phyloP scores from a whole-genome alignment of 1,140 invertebrate genomes.

The Agrilus planipennis region DNA sequence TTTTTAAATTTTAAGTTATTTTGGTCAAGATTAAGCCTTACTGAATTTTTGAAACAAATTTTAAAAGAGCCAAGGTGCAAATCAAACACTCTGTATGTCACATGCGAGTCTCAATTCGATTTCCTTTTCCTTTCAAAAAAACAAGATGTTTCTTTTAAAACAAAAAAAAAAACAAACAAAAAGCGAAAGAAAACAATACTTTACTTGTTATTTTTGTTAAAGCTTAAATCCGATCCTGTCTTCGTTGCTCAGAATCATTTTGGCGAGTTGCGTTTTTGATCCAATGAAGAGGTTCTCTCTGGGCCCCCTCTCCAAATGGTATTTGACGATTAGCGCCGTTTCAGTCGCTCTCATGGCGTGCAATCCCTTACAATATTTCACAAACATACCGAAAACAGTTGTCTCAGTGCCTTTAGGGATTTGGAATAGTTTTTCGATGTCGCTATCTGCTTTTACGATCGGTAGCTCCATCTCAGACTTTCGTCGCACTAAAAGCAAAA shows the following conservation, averaged over 20 bases:
- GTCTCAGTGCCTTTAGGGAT: conserved; percentile 23
- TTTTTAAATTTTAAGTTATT: too few species aligned
- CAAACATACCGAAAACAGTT: conserved; percentile 53
- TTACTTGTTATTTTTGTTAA: conserved; percentile 1
- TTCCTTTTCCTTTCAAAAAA: too few species aligned
- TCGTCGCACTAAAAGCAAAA: conserved; percentile 46
- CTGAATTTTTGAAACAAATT: too few species aligned
- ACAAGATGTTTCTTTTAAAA: too few species aligned
- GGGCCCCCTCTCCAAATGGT: conserved; percentile 32
- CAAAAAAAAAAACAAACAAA: too few species aligned
- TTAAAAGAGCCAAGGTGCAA: too few species aligned
- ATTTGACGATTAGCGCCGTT: conserved; percentile 50
- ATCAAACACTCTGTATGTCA: too few species aligned
- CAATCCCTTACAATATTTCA: conserved; percentile 40
- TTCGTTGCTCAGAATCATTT: conserved; percentile 7
- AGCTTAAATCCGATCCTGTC: neutral
- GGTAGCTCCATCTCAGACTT: conserved; percentile 44
- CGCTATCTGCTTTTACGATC: conserved; percentile 47
- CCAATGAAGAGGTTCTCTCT: conserved; percentile 26
- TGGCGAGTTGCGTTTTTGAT: conserved; percentile 28
- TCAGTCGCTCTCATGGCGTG: conserved; percentile 62
- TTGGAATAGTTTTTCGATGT: conserved; percentile 41
- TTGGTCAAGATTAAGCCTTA: too few species aligned
- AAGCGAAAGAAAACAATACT: too few species aligned
- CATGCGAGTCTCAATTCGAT: too few species aligned